These are phyloP conservation scores for Harpalus rufipes DNA, from an alignment of 2,888 invertebrate species.

Conservation along the genomic window DNA sequence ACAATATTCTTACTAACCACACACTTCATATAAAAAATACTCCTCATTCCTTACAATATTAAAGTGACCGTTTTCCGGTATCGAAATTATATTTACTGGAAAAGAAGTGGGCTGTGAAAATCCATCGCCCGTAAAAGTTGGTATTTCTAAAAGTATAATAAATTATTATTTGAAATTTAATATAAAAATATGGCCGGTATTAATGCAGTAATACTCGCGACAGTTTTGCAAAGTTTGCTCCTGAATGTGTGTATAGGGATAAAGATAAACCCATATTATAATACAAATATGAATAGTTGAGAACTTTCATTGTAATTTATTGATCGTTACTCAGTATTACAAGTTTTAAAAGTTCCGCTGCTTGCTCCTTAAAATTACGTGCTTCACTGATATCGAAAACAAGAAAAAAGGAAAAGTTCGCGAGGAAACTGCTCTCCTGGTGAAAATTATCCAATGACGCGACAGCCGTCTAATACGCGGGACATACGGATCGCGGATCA, in stretches of 20 bases:
- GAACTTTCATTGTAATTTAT: constrained; percentile 54
- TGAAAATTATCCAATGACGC: constrained; percentile 1
- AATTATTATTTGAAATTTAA: constrained; percentile 41
- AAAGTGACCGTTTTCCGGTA: no score
- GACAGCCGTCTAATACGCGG: not conserved
- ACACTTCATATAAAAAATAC: no score
- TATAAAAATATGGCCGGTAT: constrained; percentile 30
- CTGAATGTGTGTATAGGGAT: constrained; percentile 46
- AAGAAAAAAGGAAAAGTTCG: constrained; percentile 1
- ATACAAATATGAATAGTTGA: constrained; percentile 53
- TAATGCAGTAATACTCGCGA: constrained; percentile 15
- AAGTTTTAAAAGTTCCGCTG: constrained; percentile 18
- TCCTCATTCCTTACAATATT: no score
- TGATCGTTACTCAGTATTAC: constrained; percentile 54
- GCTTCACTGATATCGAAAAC: constrained; percentile 22
- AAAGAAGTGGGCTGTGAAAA: not conserved
- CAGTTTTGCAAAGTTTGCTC: constrained; percentile 22
- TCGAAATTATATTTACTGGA: not conserved
- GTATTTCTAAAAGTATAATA: constrained; percentile 16
- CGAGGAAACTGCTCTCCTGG: not conserved
- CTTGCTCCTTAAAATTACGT: constrained; percentile 28
- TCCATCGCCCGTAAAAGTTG: constrained; percentile 1
- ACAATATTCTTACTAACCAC: no score
- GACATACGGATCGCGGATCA: not conserved
- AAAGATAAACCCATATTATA: constrained; percentile 44